Evolutionary conservation across 2,888 invertebrate species (phyloP), one percentile per base, ranked within the genome.

Genomic region (Pardosa pseudoannulata): DNA sequence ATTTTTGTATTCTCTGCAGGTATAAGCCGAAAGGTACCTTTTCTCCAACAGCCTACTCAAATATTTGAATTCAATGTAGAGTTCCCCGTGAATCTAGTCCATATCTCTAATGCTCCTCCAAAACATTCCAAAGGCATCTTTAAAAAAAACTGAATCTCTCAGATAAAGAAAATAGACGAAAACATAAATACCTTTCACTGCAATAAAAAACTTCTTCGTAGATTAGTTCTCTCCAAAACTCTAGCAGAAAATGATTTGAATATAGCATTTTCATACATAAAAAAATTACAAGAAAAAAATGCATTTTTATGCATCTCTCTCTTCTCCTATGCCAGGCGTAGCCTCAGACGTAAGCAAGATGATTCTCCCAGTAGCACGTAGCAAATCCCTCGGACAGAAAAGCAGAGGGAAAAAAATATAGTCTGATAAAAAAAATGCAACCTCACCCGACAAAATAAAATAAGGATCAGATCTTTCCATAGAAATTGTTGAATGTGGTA

Each of bases 401-500:
- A 9, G 50, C n/a, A 13, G 23, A 65, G 29, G 1, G 68, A 11
- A 68, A 62, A 36, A 39, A 9, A 62, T 23, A 27, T 62, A 62
- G 3, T n/a, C 23, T 27, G 11, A 23, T 62, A 62, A 19, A 67
- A 67, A 67, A 31, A 31, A n/a, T n/a, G n/a, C n/a, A 41, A 28
- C 19, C 27, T 41, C 19, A 1, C 36, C 23, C 27, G 41, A 70
- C 70, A 28, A 70, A 64, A 71, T 56, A 39, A 64, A 31, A 41
- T 39, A 71, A 29, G 41, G 19, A 64, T 32, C 62, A 16, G 71
- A 79, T 70, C 70, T 29, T 56, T 31, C 32, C 68, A 28, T 78
- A 62, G 79, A 79, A 79, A 64, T 78, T 79, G 79, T 79, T 41
- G 79, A 62, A 62, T 39, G 70, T 71, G 36, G 71, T 23, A 29